phyloP scores from a whole-genome alignment of 2,888 invertebrate species.

The Galeruca laticollis region DNA sequence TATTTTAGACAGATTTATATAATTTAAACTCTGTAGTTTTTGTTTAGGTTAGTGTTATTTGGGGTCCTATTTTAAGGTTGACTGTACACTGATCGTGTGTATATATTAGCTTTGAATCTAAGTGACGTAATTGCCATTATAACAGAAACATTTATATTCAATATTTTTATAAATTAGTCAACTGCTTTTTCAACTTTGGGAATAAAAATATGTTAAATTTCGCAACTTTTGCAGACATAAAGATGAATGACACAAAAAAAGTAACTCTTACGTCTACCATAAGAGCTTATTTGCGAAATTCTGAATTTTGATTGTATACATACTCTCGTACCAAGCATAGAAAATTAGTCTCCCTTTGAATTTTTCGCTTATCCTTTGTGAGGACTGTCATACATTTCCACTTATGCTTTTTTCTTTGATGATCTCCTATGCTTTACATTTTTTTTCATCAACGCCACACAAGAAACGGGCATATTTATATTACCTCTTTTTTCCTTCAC shows the following conservation, averaged over 20 bases:
- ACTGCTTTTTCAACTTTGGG: neutral
- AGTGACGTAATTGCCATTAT: slow-evolving; percentile 15
- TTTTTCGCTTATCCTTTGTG: slow-evolving; percentile 11
- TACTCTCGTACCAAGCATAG: slow-evolving; percentile 6
- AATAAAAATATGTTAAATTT: too few species aligned
- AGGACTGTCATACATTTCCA: slow-evolving; percentile 20
- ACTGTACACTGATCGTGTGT: too few species aligned
- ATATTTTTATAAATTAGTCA: neutral
- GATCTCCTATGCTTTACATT: slow-evolving; percentile 10
- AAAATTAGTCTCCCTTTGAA: slow-evolving; percentile 21
- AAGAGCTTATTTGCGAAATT: slow-evolving; percentile 12
- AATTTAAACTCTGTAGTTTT: too few species aligned
- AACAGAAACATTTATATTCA: slow-evolving; percentile 3
- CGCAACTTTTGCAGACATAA: neutral
- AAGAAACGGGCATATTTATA: slow-evolving; percentile 23
- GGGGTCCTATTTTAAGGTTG: too few species aligned
- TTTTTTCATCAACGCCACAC: slow-evolving; percentile 6
- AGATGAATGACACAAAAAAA: neutral
- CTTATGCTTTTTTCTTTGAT: slow-evolving; percentile 19
- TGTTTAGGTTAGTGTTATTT: neutral
- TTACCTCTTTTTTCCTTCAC: slow-evolving; percentile 25
- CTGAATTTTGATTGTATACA: slow-evolving; percentile 7
- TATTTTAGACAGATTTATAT: neutral
- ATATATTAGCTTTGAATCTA: too few species aligned
- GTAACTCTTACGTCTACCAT: slow-evolving; percentile 3